A percentile compares a stretch with the other conserved stretches of the same genome.
Evolutionary conservation across 2,113 vertebrate genomes (phyloP).

Genomic region (Lethenteron reissneri): DNA sequence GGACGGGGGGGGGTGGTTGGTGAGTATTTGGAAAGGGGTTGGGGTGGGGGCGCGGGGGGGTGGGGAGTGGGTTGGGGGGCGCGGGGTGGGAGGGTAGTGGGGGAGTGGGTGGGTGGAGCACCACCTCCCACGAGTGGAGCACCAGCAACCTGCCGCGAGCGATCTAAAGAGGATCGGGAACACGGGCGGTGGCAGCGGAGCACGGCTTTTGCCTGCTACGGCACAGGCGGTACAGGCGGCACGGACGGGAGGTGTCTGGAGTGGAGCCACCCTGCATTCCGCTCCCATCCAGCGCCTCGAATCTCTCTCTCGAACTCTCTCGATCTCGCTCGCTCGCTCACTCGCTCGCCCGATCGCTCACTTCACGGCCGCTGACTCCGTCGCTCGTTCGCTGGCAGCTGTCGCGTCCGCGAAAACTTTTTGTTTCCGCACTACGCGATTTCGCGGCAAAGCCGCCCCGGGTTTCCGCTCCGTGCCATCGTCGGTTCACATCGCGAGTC

Average conservation of each 20-base stretch:
- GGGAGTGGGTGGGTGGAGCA: slow-evolving; percentile 15
- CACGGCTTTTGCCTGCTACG: slow-evolving; percentile 15
- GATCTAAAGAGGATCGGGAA: slow-evolving; percentile 20
- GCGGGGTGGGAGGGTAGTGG: slow-evolving; percentile 18
- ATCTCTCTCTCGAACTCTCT: too few species aligned
- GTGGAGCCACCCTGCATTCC: background rate
- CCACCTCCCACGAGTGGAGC: too few species aligned
- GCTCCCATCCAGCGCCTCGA: too few species aligned
- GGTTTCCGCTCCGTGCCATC: background rate
- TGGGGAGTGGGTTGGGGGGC: slow-evolving; percentile 11
- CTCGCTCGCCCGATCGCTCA: too few species aligned
- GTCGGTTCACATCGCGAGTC: slow-evolving; percentile 10
- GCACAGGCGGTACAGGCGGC: background rate
- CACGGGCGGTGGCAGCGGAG: slow-evolving; percentile 23
- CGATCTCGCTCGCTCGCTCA: too few species aligned
- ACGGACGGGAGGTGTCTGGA: background rate
- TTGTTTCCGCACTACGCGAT: background rate
- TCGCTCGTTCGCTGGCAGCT: too few species aligned
- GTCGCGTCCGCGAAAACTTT: too few species aligned
- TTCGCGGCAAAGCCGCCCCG: background rate
- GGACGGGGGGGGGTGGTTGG: slow-evolving; percentile 10
- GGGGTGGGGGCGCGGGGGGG: background rate
- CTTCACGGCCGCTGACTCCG: too few species aligned
- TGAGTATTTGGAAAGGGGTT: background rate
- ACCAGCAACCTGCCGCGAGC: slow-evolving; percentile 20